Percentiles rank a stretch among this genome's conserved stretches.
Conservation (phyloP, 2,797 vertebrate genomes). For the Prunella strophiata region DNA sequence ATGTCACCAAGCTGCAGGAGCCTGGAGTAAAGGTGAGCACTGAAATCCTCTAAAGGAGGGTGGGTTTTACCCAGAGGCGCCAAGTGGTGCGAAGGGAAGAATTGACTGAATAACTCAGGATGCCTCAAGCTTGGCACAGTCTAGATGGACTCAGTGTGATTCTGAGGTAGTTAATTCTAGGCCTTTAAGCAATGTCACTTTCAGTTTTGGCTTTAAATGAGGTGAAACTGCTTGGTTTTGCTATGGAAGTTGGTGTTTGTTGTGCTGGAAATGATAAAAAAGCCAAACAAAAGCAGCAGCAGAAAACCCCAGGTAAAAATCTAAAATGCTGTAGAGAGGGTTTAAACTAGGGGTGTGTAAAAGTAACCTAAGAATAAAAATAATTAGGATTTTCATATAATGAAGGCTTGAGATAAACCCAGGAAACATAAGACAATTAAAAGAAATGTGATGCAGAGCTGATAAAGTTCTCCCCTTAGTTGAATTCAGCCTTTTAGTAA, state of each 20-base stretch:
- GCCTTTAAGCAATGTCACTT: background rate
- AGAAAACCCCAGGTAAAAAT: background rate
- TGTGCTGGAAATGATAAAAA: background rate
- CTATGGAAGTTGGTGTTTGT: background rate
- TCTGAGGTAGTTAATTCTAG: background rate
- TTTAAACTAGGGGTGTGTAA: background rate
- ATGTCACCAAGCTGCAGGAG: constrained; percentile 40
- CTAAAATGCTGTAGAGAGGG: background rate
- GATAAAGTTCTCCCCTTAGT: background rate
- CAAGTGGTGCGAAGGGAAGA: background rate
- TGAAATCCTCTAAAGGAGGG: too few relatives aligned
- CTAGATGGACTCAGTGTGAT: background rate
- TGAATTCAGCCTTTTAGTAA: background rate
- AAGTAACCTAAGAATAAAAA: background rate
- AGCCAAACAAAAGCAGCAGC: background rate
- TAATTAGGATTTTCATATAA: background rate
- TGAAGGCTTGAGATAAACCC: background rate
- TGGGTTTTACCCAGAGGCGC: background rate
- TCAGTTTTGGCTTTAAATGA: background rate
- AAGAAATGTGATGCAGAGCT: background rate
- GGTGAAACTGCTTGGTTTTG: background rate
- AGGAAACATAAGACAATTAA: background rate
- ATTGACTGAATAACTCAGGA: background rate
- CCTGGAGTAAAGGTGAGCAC: constrained; percentile 53
- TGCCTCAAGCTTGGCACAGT: background rate